Percentiles rank a stretch among this genome's conserved stretches.
Evolutionary conservation across 2,888 invertebrate species (phyloP).

Genomic region (Caenorhabditis angaria): DNA sequence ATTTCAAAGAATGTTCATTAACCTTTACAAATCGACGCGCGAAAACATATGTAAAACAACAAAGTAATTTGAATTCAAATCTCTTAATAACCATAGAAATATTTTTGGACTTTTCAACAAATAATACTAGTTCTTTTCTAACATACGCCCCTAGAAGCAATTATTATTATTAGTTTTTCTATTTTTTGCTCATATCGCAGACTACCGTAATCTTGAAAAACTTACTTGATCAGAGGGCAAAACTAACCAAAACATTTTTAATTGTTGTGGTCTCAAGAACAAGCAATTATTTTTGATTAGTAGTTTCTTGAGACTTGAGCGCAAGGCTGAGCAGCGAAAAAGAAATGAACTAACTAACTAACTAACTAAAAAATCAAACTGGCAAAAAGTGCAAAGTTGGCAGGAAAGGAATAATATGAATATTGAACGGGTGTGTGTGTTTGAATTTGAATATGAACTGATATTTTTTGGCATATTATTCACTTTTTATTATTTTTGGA

Average conservation of each 20-base stretch:
- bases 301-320: too few relatives aligned
- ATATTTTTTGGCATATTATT: too few relatives aligned
- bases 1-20: neutral
- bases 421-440: slow-evolving; percentile 4
- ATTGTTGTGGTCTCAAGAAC: neutral
- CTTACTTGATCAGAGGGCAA: neutral
- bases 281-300: neutral
- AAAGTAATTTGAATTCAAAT: neutral
- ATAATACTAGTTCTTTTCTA: neutral
- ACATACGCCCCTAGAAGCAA: too few relatives aligned
- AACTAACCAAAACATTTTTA: neutral
- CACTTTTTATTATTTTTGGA: too few relatives aligned
- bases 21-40: neutral
- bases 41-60: neutral
- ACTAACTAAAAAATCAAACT: too few relatives aligned
- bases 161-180: neutral
- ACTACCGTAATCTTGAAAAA: neutral
- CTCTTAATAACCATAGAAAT: neutral
- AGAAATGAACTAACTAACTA: neutral
- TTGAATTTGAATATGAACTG: slow-evolving; percentile 4
- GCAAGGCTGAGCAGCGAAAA: neutral
- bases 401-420: too few relatives aligned
- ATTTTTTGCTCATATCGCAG: neutral
- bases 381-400: too few relatives aligned
- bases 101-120: neutral